Conservation (phyloP, 2,797 vertebrate species). For the Hippocampus kuda region DNA sequence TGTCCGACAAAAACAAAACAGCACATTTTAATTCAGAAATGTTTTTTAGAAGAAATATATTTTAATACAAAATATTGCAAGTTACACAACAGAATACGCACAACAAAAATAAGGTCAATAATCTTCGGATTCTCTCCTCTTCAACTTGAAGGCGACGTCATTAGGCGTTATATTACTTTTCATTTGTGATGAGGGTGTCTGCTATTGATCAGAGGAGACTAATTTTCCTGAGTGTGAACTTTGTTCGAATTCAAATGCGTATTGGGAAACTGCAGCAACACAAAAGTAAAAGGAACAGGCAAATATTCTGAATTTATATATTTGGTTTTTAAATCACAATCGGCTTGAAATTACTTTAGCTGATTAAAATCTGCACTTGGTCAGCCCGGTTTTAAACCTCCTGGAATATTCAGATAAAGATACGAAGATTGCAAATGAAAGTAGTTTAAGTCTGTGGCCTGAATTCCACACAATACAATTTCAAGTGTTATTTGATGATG, state of each 20-base stretch:
- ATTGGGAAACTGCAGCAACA: not conserved
- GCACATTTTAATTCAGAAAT: not conserved
- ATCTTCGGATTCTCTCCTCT: not conserved
- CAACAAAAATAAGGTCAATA: not conserved
- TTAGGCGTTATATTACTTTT: no score
- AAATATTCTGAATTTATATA: not conserved
- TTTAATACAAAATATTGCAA: not conserved
- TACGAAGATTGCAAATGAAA: not conserved
- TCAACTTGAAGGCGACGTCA: no score
- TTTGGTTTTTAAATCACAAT: not conserved
- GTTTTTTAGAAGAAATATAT: no score
- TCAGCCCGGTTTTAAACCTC: not conserved
- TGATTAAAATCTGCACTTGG: not conserved
- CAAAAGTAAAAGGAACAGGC: not conserved
- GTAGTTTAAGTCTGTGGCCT: not conserved
- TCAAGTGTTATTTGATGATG: not conserved
- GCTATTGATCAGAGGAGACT: not conserved
- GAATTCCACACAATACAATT: not conserved
- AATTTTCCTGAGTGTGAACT: not conserved
- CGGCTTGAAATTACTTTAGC: not conserved
- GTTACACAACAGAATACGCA: not conserved
- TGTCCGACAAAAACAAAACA: not conserved
- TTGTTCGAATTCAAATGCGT: not conserved
- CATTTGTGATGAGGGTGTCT: not conserved
- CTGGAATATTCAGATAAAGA: not conserved